phyloP scores from a whole-genome alignment of 2,113 vertebrate species.

The Apteryx owenii region DNA sequence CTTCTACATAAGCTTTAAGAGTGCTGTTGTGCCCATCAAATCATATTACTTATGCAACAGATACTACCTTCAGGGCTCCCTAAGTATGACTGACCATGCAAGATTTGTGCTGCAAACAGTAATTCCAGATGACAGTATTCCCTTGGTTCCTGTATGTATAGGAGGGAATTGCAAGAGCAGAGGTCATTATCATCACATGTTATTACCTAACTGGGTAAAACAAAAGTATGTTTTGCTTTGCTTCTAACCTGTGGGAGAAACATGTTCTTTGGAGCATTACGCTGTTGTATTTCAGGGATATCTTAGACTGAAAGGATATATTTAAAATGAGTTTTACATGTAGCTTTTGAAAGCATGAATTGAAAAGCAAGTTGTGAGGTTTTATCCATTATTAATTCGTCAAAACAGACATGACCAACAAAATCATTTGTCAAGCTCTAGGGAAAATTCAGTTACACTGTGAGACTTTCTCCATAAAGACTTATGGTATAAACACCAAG shows the following conservation, averaged over 20 bases:
- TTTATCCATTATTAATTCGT: neutral
- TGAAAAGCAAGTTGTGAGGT: neutral
- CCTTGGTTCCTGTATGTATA: constrained; percentile 52
- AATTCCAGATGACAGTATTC: constrained; percentile 81
- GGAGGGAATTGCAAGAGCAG: constrained; percentile 62
- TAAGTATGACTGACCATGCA: constrained; percentile 73
- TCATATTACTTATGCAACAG: constrained; percentile 66
- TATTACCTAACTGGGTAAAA: constrained; percentile 69
- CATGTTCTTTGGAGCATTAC: neutral
- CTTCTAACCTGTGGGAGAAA: neutral
- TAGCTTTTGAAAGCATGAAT: neutral
- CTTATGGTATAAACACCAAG: neutral
- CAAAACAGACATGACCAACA: neutral
- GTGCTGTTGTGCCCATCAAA: constrained; percentile 73
- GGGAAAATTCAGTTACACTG: neutral
- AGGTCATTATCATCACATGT: constrained; percentile 61
- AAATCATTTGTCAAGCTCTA: neutral
- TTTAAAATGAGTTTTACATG: neutral
- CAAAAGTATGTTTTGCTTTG: constrained; percentile 13
- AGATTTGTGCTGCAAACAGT: constrained; percentile 66
- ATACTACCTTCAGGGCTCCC: constrained; percentile 66
- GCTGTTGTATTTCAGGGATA: neutral
- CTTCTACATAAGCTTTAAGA: constrained; percentile 60
- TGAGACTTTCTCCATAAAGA: neutral
- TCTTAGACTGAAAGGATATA: neutral